These are phyloP conservation scores for Pungitius pungitius DNA, from an alignment of 2,113 vertebrate genomes.

Conservation along the genomic window DNA sequence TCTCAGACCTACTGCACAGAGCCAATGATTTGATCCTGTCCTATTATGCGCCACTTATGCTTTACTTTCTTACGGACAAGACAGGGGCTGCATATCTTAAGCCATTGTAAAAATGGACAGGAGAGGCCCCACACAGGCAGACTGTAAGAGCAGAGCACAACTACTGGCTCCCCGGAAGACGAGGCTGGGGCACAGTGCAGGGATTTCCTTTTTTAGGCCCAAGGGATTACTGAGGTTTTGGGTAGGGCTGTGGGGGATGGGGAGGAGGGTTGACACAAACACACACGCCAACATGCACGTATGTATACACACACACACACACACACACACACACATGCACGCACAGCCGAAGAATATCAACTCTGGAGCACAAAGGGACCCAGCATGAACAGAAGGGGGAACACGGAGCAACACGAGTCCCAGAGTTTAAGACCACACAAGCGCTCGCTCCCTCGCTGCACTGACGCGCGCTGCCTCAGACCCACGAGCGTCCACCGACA, in stretches of 20 bases:
- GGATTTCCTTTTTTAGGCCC: constrained; percentile 66
- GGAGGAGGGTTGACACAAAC: constrained; percentile 50
- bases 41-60: not conserved
- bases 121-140: constrained; percentile 3
- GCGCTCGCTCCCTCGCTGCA: not conserved
- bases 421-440: constrained; percentile 38
- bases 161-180: constrained; percentile 39
- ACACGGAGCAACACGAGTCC: constrained; percentile 36
- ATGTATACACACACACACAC: constrained; percentile 6
- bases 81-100: constrained; percentile 20
- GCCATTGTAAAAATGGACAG: constrained; percentile 21
- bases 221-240: constrained; percentile 64
- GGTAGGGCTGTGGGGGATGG: constrained; percentile 6
- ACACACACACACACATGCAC: constrained; percentile 1
- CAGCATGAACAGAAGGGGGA: constrained; percentile 38
- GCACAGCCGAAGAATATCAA: constrained; percentile 20
- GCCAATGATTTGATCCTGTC: constrained; percentile 5
- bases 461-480: not conserved
- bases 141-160: constrained; percentile 18
- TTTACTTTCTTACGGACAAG: constrained; percentile 13
- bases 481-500: not conserved
- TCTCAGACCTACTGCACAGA: constrained; percentile 13
- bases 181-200: constrained; percentile 33
- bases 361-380: constrained; percentile 44
- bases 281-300: constrained; percentile 6